Base-by-base conservation (phyloP, 2,797 vertebrate genomes). In the Novumbra hubbsi region DNA sequence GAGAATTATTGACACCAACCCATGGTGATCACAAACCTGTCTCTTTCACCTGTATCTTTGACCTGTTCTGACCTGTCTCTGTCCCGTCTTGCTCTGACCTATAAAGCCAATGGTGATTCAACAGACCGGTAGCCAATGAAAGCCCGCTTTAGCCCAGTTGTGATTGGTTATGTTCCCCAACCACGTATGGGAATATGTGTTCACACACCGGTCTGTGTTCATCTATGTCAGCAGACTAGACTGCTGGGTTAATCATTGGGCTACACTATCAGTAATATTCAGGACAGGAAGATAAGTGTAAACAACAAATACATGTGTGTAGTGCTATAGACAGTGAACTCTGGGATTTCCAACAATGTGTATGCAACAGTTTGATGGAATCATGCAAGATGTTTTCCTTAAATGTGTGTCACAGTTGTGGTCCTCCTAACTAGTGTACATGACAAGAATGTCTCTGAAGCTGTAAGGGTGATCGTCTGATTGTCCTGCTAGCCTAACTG, bases 321-420 rank as follows among this genome's bases (percentile, higher is more conserved):
- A 14, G 52, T 21, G n/a, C 19, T 55, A 55, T 60, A 75, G 81
- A 82, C 82, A 77, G 64, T 81, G 80, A 83, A 80, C 83, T 74
- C 73, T 14, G 70, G 62, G 84, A 78, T 85, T 87, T 88, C 80
- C 78, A 89, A 88, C 78, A 85, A 85, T 82, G 79, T 85, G 85
- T 84, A 87, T 88, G 41, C 41, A 84, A 77, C 77, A 79, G 74
- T 73, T 83, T 74, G 62, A 50, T 5, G 70, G 83, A 84, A 79
- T 68, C 74, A 81, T 74, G 55, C 83, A 76, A 78, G 77, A 84
- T 83, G 81, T 77, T 80, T 76, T 86, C 79, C 67, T 19, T 73
- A 75, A 75, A 9, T 70, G 66, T 45, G 65, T 52, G 68, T 76
- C 41, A 45, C 9, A 14, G 6, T 45, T 45, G 41, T 9, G 41